Evolutionary conservation across 2,888 invertebrate species (phyloP), one percentile per base, ranked within the genome.

Genomic region (Nyleta sp.): DNA sequence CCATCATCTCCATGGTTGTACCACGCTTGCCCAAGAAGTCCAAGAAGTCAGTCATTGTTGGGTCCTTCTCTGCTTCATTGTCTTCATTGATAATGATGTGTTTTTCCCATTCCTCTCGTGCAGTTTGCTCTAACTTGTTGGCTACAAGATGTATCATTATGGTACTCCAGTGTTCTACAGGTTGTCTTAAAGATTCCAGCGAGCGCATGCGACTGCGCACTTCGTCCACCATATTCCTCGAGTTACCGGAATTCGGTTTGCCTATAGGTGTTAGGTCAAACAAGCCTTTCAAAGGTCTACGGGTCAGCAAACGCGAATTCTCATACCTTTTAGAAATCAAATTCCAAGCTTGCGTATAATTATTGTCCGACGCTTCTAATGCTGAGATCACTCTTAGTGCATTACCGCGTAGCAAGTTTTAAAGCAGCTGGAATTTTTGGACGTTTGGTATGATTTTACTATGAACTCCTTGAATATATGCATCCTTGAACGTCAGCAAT

Each of bases 71-170:
- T 31, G n/a, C 46, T 20, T 55, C 40, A 18, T 22, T 10, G 1
- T 18, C 22, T 22, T 38, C 53, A 13, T 11, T n/a, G 7, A 11
- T 13, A 17, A 33, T 13, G 11, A 52, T 11, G 7, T 38, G 8
- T 11, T 57, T 57, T 28, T 60, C 60, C 71, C 60, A 71, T 20
- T 71, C 60, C 33, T 50, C 42, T 17, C 53, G 7, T 7, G 60
- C 59, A 0, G 11, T 22, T 24, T 4, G 18, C 22, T 71, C 71
- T 5, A 71, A 28, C 31, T 71, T 71, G n/a, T 40, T 52, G 0
- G 33, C 2, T 20, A 71, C 15, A 17, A 60, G 20, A 35, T 52
- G 17, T 10, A 70, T 60, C 0, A 70, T 1, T 11, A 70, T 52
- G 6, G 35, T 52, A 13, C 7, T 18, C 62, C 57, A 64, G 10